Evolutionary conservation across 1,140 invertebrate genomes (phyloP), one percentile per base, ranked within the genome.

Genomic region (Octopus bimaculoides): DNA sequence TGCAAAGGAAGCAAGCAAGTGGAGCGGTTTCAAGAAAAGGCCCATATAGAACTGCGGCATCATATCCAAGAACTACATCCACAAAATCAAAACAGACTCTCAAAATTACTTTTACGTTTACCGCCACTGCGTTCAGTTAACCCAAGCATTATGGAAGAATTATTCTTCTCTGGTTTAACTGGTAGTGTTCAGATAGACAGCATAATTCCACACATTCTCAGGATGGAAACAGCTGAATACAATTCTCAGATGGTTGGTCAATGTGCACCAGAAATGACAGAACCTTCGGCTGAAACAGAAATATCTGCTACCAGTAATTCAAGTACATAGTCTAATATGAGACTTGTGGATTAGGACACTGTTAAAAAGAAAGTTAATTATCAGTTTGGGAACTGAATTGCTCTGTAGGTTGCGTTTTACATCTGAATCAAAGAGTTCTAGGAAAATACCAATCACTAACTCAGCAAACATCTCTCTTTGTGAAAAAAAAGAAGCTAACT

Each of bases 151-250:
- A 92, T 98, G 84, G 97, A 98, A 89, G 96, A 98, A 87, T 91
- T 98, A 55, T 98, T 98, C 91, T 97, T 97, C 89, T 94, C 96
- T 14, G 95, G 96, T 26, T 92, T 98, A 56, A 94, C 97, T 61
- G 96, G 96, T n/a, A 95, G 94, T 87, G 94, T 97, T 80, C 95
- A 95, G 91, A 96, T 98, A 80, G 95, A 97, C 88, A 96, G 94
- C 88, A 94, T 97, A 82, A 95, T 98, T 89, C 96, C 96, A 79
- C 97, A 96, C 87, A 94, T 98, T 86, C 92, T 98, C 79, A 93
- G 94, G 83, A 96, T 96, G 94, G 93, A 93, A 78, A 89, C 88
- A 4, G 86, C 88, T 2, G 89, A 90, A 76, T 90, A 89, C 79
- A 88, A 88, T 80, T 84, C 86, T 9, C 88, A 89, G 80, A 87